Conservation (phyloP, 2,797 vertebrate species). For the Meda fulgida region DNA sequence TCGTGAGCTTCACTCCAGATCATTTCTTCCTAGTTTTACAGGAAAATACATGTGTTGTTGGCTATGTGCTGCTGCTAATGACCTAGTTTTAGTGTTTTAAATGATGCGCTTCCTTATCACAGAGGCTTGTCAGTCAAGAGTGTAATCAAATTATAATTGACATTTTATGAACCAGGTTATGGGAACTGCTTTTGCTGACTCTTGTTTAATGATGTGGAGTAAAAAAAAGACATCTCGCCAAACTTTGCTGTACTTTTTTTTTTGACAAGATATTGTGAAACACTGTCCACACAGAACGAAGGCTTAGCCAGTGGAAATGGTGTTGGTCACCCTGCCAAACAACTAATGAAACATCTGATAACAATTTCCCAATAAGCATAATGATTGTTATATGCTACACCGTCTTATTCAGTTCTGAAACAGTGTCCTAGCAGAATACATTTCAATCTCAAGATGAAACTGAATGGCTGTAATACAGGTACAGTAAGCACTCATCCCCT, state of each 20-base stretch:
- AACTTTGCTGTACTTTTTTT: conserved; percentile 6
- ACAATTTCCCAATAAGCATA: conserved; percentile 9
- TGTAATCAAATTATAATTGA: conserved; percentile 34
- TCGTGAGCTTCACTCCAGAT: conserved; percentile 61
- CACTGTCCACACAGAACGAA: background rate
- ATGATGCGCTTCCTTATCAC: conserved; percentile 47
- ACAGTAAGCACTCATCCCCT: conserved; percentile 32
- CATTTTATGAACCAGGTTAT: conserved; percentile 45
- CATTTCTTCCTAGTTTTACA: conserved; percentile 48
- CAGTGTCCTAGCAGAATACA: background rate
- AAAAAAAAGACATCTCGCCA: conserved; percentile 10
- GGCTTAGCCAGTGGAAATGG: background rate
- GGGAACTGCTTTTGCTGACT: conserved; percentile 6
- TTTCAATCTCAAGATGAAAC: background rate
- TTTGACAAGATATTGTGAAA: conserved; percentile 3
- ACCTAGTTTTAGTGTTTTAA: conserved; percentile 28
- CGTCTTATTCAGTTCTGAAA: conserved; percentile 1
- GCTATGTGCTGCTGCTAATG: conserved; percentile 39
- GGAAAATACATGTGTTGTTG: conserved; percentile 59
- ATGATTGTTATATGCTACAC: background rate
- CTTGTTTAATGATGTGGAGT: conserved; percentile 22
- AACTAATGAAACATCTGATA: conserved; percentile 30
- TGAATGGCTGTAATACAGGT: conserved; percentile 29
- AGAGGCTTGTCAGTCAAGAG: conserved; percentile 48
- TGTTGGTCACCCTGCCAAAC: background rate